Evolutionary conservation across 2,797 vertebrate species (phyloP), one percentile per base, ranked within the genome.

Genomic region (Pangasius sanitwongsei): DNA sequence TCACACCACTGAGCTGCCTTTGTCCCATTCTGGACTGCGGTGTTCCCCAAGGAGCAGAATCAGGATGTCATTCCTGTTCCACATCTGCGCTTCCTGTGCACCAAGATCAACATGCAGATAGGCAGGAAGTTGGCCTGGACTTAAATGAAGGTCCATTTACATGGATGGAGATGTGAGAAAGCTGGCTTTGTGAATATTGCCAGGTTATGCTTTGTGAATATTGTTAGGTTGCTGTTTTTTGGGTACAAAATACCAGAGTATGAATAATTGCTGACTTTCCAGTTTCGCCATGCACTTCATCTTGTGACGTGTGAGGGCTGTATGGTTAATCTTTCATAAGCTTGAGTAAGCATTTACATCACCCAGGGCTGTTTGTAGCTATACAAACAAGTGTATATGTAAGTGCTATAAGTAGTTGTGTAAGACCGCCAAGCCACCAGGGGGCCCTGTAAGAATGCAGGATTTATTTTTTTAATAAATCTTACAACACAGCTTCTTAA

Each of bases 31-130:
- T 86, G 86, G 83, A 83, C 65, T 34, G 41, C 15, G 37, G 72
- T 69, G 61, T 23, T 92, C 92, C 93, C 94, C 92, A 65, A 89
- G 91, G 91, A 93, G 85, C 90, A 83, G 72, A 84, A 93, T 92
- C 94, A 95, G 95, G 95, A 96, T 95, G 93, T 92, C 77, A 88
- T 88, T 93, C 89, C 87, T 90, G 91, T 92, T 94, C 83, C 92
- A 93, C 91, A 93, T 92, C 92, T 91, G 92, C 72, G 90, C 93
- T 95, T 96, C 95, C 95, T 96, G 94, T 94, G 69, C 50, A 93
- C 86, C 92, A 91, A 91, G 94, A 96, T 95, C 92, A 95, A 92
- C 95, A 94, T 92, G 92, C 94, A 94, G 94, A 96, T 95, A 93
- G 92, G 65, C 89, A 90, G 89, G 87, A 90, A 83, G 85, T 50